These are phyloP conservation scores for Drosophila bocqueti DNA, from an alignment of 1,140 invertebrate genomes.

Conservation along the genomic window DNA sequence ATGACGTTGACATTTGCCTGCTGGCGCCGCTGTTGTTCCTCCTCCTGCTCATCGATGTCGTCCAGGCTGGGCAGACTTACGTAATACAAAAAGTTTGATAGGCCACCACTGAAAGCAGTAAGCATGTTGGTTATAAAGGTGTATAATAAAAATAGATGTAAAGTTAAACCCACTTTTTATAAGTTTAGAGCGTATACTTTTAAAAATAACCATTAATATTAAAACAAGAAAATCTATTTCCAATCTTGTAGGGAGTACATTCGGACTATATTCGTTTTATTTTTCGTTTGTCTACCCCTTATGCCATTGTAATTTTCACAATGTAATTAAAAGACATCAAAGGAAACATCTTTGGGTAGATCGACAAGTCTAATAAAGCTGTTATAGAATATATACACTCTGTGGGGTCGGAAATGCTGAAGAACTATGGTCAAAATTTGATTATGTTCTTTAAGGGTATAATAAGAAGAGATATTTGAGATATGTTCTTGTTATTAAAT, in stretches of 20 bases:
- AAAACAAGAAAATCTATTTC: not conserved
- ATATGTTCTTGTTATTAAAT: no score
- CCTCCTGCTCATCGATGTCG: conserved; percentile 51
- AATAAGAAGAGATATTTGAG: no score
- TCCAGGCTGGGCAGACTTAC: conserved; percentile 88
- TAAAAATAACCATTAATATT: not conserved
- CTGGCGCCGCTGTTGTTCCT: conserved; percentile 45
- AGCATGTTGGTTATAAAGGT: not conserved
- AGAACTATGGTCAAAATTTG: no score
- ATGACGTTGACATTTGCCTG: conserved; percentile 49
- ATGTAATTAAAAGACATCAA: not conserved
- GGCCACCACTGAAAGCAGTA: conserved; percentile 87
- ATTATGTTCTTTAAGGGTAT: no score
- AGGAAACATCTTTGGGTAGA: no score
- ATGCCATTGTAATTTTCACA: not conserved
- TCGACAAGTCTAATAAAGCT: no score
- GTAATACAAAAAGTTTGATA: conserved; percentile 94
- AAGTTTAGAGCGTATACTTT: not conserved
- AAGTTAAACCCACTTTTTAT: no score
- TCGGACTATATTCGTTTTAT: not conserved
- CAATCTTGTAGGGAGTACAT: not conserved
- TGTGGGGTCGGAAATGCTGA: no score
- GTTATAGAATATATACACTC: no score
- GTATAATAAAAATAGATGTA: not conserved
- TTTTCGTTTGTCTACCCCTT: not conserved